Evolutionary conservation across 2,113 vertebrate species (phyloP).

Genomic region (Castor canadensis): DNA sequence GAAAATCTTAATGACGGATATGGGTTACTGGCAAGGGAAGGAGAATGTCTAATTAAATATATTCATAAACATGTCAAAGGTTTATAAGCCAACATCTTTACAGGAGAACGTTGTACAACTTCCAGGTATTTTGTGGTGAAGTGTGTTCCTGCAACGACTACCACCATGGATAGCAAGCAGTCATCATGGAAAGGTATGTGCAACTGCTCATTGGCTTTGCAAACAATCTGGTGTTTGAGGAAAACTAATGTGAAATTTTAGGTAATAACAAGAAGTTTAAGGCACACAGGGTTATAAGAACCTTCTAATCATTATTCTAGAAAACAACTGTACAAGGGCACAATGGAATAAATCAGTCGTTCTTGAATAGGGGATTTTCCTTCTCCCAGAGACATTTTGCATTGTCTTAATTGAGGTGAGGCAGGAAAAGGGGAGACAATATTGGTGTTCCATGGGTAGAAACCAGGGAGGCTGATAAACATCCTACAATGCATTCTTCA

Average conservation of each 20-base stretch:
- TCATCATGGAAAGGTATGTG: slow-evolving; percentile 80
- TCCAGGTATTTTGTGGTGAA: slow-evolving; percentile 63
- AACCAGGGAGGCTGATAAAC: background rate
- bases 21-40: slow-evolving; percentile 43
- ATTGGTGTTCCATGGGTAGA: background rate
- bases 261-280: background rate
- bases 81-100: slow-evolving; percentile 80
- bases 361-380: too few relatives aligned
- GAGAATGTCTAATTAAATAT: slow-evolving; percentile 67
- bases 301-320: background rate
- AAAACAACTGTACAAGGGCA: background rate
- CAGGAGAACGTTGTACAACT: slow-evolving; percentile 28
- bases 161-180: slow-evolving; percentile 73
- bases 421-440: background rate
- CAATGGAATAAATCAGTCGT: background rate
- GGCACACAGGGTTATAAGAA: background rate
- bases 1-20: slow-evolving; percentile 76
- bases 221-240: background rate
- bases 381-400: background rate
- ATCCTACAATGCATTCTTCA: background rate
- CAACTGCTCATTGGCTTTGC: background rate
- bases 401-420: too few relatives aligned
- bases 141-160: background rate
- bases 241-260: background rate
- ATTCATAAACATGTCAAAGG: slow-evolving; percentile 81